phyloP scores from a whole-genome alignment of 2,113 vertebrate species.

The Lontra canadensis region DNA sequence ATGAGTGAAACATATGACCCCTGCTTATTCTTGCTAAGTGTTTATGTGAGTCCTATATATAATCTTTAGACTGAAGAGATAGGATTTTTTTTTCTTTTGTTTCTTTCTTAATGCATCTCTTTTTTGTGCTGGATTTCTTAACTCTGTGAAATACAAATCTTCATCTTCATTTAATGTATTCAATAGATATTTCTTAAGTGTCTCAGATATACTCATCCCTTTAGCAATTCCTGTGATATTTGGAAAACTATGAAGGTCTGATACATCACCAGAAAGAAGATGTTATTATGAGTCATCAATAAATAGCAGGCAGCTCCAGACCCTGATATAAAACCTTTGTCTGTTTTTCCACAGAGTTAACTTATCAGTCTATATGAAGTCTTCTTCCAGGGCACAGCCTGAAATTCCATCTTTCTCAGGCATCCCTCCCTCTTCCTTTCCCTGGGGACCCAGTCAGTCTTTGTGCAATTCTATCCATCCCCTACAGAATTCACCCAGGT shows the following conservation, averaged over 20 bases:
- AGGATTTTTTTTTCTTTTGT: not conserved
- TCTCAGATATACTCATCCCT: not conserved
- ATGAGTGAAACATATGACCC: not conserved
- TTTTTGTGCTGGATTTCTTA: not conserved
- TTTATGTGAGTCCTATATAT: not conserved
- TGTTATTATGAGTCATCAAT: not conserved
- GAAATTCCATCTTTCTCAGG: not conserved
- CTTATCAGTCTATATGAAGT: not conserved
- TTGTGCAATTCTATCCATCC: not conserved
- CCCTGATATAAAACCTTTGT: not conserved
- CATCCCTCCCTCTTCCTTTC: not conserved
- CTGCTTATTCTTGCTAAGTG: not conserved
- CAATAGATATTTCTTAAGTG: not conserved
- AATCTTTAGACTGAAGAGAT: not conserved
- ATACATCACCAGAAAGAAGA: not conserved
- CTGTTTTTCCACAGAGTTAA: not conserved
- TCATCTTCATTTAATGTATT: not conserved
- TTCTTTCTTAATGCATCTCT: not conserved
- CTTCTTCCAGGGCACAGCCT: not conserved
- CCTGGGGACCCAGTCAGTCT: not conserved
- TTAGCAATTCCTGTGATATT: not conserved
- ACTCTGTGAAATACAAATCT: not conserved
- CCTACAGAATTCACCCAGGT: not conserved
- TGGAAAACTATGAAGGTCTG: not conserved
- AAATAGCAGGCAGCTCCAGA: not conserved